phyloP scores from a whole-genome alignment of 1,140 invertebrate species.

The Drosophila malerkotliana region DNA sequence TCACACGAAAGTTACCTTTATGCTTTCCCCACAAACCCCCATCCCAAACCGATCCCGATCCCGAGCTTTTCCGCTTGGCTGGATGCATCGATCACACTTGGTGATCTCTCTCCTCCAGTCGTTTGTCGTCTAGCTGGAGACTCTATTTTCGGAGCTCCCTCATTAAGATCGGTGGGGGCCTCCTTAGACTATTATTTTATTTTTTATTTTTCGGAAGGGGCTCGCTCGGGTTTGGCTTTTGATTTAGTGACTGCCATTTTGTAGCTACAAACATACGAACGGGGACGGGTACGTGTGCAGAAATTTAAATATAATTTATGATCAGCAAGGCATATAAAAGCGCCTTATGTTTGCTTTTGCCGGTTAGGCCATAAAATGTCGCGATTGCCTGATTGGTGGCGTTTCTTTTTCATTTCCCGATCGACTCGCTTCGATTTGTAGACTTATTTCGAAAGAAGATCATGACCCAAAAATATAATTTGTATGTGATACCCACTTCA shows the following conservation, averaged over 20 bases:
- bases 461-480: conserved; percentile 62
- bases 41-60: not conserved
- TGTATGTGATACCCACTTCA: too few species aligned
- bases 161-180: conserved; percentile 62
- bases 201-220: conserved; percentile 44
- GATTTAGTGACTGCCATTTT: conserved; percentile 82
- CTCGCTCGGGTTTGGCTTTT: conserved; percentile 45
- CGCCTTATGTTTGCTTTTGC: conserved; percentile 19
- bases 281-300: conserved; percentile 58
- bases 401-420: conserved; percentile 19
- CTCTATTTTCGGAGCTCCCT: conserved; percentile 60
- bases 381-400: conserved; percentile 69
- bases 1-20: conserved; percentile 47
- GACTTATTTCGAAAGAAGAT: conserved; percentile 48
- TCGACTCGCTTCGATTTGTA: conserved; percentile 43
- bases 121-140: not conserved
- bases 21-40: conserved; percentile 23
- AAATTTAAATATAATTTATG: conserved; percentile 82
- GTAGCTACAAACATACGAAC: conserved; percentile 8
- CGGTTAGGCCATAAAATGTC: conserved; percentile 68
- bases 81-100: conserved; percentile 50
- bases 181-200: conserved; percentile 42
- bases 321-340: conserved; percentile 57
- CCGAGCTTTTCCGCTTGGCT: conserved; percentile 43
- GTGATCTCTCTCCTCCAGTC: conserved; percentile 23